Base-by-base conservation (phyloP, 1,140 invertebrate genomes). In the Metopolophium dirhodum region DNA sequence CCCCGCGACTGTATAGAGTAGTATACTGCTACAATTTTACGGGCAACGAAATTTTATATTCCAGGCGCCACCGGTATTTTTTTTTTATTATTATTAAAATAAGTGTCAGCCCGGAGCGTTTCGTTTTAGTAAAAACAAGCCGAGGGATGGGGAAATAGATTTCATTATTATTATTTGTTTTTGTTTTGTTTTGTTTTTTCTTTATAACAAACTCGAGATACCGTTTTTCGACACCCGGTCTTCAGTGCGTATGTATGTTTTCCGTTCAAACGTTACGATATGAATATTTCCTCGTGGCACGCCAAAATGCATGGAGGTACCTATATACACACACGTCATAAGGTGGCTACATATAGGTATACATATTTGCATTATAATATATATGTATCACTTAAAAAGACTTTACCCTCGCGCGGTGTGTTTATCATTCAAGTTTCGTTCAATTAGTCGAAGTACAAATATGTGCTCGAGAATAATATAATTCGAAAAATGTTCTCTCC, bases 61-160 rank as follows among this genome's bases (percentile, higher is more conserved):
- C 49, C 82, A 93, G 91, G 82, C 91, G 91, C 91, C 91, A 93
- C 35, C 49, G 91, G 77, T 93, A 82, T 91, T 91, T 92, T 83
- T n/a, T 49, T 61, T 83, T 91, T 91, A 77, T 88, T 90, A 45
- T 90, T 90, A 49, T 91, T 83, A 85, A 93, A 93, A 93, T 85
- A 93, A 85, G 90, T 91, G 82, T 93, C 77, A 85, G 91, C 82
- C 82, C 91, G 82, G 8, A 57, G 49, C 77, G 9, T 83, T 92
- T 83, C 47, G 45, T 54, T 85, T 77, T 49, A 37, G 23, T 47
- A n/a, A 49, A 91, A 82, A 83, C 45, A 49, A 49, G 11, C 14
- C 22, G 35, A 49, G 57, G 45, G 61, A 82, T 49, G 61, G 4
- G 8, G 82, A 92, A 49, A 85, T 90, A 61, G 26, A 90, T 90